These are phyloP conservation scores for Acomys russatus DNA, from an alignment of 2,797 vertebrate genomes.

Conservation along the genomic window DNA sequence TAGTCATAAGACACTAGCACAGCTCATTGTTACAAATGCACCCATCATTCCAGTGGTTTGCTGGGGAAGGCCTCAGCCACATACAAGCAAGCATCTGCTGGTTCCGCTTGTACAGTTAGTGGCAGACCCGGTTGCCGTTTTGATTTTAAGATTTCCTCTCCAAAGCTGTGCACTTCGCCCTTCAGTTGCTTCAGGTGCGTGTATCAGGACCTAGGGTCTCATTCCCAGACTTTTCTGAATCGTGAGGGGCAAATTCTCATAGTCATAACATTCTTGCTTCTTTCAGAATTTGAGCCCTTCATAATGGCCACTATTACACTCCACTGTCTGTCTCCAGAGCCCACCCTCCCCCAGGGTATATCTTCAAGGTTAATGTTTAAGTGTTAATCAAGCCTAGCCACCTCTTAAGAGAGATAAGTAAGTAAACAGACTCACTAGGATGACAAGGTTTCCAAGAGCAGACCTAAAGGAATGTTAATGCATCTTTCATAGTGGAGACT, in stretches of 20 bases:
- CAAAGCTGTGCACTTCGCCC: background rate
- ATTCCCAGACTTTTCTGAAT: conserved; percentile 59
- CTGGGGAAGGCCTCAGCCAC: background rate
- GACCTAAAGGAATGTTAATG: conserved; percentile 83
- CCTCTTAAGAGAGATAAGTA: conserved; percentile 79
- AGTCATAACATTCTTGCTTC: conserved; percentile 35
- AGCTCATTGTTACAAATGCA: conserved; percentile 32
- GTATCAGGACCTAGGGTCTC: background rate
- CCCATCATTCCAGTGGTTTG: conserved; percentile 41
- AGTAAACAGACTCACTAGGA: conserved; percentile 71
- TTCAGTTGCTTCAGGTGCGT: conserved; percentile 18
- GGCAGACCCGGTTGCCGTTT: conserved; percentile 40
- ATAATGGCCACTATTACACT: background rate
- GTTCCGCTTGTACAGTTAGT: background rate
- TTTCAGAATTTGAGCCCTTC: conserved; percentile 34
- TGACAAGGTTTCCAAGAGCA: conserved; percentile 25
- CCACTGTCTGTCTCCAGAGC: conserved; percentile 29
- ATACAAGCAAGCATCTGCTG: conserved; percentile 60
- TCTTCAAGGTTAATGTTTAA: conserved; percentile 84
- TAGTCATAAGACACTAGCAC: conserved; percentile 31
- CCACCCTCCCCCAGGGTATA: background rate
- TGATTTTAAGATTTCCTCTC: conserved; percentile 12
- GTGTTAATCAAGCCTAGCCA: conserved; percentile 82
- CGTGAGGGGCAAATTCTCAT: background rate
- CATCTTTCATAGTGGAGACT: conserved; percentile 72